Base-by-base conservation (phyloP, 2,113 vertebrate species). In the Aspidoscelis tigris region DNA sequence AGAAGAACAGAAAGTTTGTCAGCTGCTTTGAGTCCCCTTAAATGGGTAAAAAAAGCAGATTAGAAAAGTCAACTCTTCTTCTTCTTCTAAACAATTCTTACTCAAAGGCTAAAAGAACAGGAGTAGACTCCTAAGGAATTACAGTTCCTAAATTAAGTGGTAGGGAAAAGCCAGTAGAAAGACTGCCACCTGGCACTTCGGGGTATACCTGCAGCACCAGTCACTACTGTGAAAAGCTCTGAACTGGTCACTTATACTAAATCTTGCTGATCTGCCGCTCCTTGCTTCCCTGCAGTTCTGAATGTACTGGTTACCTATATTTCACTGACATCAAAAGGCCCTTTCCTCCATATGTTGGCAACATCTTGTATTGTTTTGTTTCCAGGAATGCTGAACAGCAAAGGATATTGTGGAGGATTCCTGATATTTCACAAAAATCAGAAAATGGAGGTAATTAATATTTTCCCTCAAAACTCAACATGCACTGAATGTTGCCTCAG, bases 341-440 rank as follows among this genome's bases (percentile, higher is more conserved):
- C 50, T 81, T 43, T 2, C 68, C 53, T 9, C 70, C 53, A 80
- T 87, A 86, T 70, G 86, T 18, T 61, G 82, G 84, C 86, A 83
- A 5, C 5, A 3, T 78, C 90, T 87, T 77, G 87, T 72, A 61
- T 61, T 58, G 0, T 90, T 21, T 74, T 90, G 16, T 86, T 92
- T 94, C 91, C 89, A 99, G 99, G 99, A 99, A 98, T 61, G 92
- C 97, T 3, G 99, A 99, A 77, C 98, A 99, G 86, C 97, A 99
- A 89, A 97, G 97, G 95, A 98, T 99, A 95, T 95, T 98, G 71
- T 99, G 99, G 99, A 99, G 99, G 94, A 99, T 99, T 93, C 98
- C 98, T 0, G 98, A 99, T 83, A 99, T 99, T 95, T 99, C 98
- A 4, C 97, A 98, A 93, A 99, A 99, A 94, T 99, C 98, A 74